Percentiles rank a stretch among this genome's conserved stretches.
Conservation (phyloP, 2,113 vertebrate species). For the Mobula birostris region DNA sequence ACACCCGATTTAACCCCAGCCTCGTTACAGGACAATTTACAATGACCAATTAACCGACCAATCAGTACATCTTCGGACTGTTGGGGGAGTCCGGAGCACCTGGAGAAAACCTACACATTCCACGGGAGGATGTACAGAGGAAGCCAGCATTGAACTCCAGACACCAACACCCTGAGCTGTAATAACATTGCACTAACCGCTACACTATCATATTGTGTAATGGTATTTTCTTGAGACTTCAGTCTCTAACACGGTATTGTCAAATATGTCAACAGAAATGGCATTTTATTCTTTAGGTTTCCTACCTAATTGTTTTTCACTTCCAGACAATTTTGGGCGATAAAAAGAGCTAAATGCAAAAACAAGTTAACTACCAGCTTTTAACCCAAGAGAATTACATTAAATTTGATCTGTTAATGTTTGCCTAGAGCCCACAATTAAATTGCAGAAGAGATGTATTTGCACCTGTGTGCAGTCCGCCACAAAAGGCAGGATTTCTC, state of each 20-base stretch:
- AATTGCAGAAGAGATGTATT: not conserved
- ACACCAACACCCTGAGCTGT: no score
- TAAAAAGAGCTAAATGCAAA: not conserved
- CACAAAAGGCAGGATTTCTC: no score
- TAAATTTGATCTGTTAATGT: not conserved
- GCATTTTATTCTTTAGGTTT: not conserved
- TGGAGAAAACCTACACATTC: no score
- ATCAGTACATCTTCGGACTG: no score
- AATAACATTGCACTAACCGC: no score
- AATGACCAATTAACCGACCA: no score
- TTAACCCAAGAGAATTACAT: not conserved
- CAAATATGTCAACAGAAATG: not conserved
- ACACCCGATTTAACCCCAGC: no score
- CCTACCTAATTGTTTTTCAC: not conserved
- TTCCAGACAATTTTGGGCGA: not conserved
- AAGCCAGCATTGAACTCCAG: no score
- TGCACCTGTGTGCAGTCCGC: no score
- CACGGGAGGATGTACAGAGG: no score
- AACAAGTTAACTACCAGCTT: not conserved
- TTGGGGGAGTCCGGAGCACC: no score
- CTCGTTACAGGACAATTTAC: no score
- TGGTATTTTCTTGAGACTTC: slow-evolving; percentile 50
- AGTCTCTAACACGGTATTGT: slow-evolving; percentile 51
- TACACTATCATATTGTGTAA: not conserved
- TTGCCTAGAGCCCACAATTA: not conserved